A percentile compares a stretch with the other conserved stretches of the same genome.
Evolutionary conservation across 1,140 invertebrate species (phyloP).

Genomic region (Hyles vespertilio): DNA sequence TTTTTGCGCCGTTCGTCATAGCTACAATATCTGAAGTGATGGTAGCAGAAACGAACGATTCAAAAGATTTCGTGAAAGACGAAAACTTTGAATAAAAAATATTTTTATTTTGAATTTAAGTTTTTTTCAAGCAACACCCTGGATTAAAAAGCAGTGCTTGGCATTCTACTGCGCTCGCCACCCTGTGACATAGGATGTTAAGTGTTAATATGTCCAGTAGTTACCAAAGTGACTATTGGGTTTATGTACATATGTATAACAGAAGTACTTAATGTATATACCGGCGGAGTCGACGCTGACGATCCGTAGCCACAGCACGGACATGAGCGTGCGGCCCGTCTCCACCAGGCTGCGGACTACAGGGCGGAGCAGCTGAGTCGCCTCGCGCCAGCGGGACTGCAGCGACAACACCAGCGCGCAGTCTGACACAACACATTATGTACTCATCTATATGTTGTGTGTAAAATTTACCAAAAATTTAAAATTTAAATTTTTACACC

Average conservation of each 20-base stretch:
- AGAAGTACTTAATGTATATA: too few relatives aligned
- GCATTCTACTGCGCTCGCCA: too few relatives aligned
- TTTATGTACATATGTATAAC: too few relatives aligned
- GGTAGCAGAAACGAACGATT: neutral
- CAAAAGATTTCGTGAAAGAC: neutral
- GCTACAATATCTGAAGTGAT: too few relatives aligned
- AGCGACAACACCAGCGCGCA: conserved; percentile 78
- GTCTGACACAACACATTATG: conserved; percentile 58
- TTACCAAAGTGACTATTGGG: too few relatives aligned
- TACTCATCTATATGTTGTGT: neutral
- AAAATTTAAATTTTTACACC: neutral
- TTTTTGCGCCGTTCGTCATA: too few relatives aligned
- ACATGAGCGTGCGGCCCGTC: conserved; percentile 81
- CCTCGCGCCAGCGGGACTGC: conserved; percentile 64
- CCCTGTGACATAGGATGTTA: too few relatives aligned
- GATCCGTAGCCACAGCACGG: conserved; percentile 80
- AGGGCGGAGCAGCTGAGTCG: conserved; percentile 30
- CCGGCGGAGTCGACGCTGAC: conserved; percentile 82
- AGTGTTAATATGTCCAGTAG: too few relatives aligned
- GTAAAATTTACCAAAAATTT: neutral
- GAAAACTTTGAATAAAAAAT: neutral
- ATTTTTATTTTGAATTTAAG: too few relatives aligned
- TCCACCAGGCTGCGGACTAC: conserved; percentile 82
- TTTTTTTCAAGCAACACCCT: too few relatives aligned
- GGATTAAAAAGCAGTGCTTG: too few relatives aligned